phyloP scores from a whole-genome alignment of 2,113 vertebrate species.

The Oreochromis niloticus region DNA sequence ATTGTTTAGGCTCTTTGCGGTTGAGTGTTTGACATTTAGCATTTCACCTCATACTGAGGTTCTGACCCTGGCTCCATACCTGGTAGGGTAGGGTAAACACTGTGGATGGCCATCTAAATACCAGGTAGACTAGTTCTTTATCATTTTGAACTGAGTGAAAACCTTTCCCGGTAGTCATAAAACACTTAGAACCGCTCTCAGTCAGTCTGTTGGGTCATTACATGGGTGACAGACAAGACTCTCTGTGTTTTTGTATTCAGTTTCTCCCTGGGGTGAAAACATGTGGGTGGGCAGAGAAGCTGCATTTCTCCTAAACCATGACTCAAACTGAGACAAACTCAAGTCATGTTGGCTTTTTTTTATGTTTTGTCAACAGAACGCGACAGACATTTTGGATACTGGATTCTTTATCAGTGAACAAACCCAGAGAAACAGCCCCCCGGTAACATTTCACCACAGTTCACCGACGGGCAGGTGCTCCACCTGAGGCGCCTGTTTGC shows the following conservation, averaged over 20 bases:
- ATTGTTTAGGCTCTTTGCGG: neutral
- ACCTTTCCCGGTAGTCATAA: neutral
- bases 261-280: neutral
- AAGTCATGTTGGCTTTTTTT: neutral
- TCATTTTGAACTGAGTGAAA: neutral
- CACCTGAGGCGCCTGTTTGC: neutral
- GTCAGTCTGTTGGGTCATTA: neutral
- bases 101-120: neutral
- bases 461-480: slow-evolving; percentile 6
- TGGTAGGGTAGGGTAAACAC: neutral
- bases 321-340: neutral
- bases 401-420: slow-evolving; percentile 4
- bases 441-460: neutral
- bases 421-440: neutral
- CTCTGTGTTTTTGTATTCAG: neutral
- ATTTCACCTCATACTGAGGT: neutral
- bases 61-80: neutral
- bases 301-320: neutral
- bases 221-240: neutral
- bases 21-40: neutral
- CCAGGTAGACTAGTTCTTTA: neutral
- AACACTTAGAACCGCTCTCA: neutral
- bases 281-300: neutral
- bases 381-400: neutral
- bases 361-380: slow-evolving; percentile 40